Base-by-base conservation (phyloP, 2,888 invertebrate genomes). In the Morinoia aosen region DNA sequence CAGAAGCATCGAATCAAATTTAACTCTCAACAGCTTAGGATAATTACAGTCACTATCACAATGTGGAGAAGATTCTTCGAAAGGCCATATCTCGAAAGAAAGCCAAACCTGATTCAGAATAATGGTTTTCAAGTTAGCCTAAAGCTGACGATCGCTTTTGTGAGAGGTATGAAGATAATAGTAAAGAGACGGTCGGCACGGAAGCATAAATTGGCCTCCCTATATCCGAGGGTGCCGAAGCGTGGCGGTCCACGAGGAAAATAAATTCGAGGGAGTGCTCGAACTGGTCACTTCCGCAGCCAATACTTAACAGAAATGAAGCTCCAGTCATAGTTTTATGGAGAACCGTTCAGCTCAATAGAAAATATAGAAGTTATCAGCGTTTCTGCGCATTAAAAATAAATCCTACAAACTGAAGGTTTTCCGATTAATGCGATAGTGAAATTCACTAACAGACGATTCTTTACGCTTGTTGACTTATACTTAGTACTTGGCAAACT, bases 251-350 rank as follows among this genome's bases (percentile, higher is more conserved):
- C 33, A 76, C 25, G 76, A 76, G 76, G 76, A 16, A 16, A 76
- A 76, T 76, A 76, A 76, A 76, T 76, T 76, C 25, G 76, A 76
- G 76, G 33, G 76, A 76, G 76, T 14, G 76, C 76, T 76, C 76
- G 76, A 76, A 33, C 76, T 76, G 76, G 76, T 76, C 76, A 76
- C 76, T 76, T 76, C 76, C 76, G 76, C 76, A 76, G 16, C 76
- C 76, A 76, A 33, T 76, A 76, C 76, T 76, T 19, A 76, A 76
- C 76, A 10, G 76, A 76, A 76, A 76, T 76, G 25, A 33, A 76
- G 76, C 76, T 12, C 76, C 76, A 76, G 25, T 33, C 33, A 33
- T 48, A 3, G 33, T 33, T 76, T 76, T 33, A 76, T 25, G 76
- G 76, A 76, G 76, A 76, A 76, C 76, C 33, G 25, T 76, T 16